Conservation (phyloP, 2,797 vertebrate genomes). For the Urocyon cinereoargenteus region DNA sequence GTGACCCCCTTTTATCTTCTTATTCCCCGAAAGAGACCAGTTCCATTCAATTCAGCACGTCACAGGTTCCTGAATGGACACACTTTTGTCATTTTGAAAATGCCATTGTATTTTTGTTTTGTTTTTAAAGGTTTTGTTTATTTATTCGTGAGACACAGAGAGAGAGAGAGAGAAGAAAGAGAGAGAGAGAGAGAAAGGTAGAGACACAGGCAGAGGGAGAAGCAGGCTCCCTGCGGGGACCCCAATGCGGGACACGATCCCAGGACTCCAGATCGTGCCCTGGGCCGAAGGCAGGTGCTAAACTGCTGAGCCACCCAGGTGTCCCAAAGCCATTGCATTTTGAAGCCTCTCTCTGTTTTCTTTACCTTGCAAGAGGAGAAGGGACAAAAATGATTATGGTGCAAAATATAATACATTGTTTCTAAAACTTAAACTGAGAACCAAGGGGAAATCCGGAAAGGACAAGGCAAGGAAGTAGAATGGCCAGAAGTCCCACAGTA, state of each 20-base stretch:
- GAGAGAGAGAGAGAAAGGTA: too few species aligned
- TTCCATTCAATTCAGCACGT: constrained; percentile 44
- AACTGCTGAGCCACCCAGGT: too few species aligned
- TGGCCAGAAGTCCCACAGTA: not conserved
- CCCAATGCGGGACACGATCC: too few species aligned
- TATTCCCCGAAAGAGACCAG: not conserved
- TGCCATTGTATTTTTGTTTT: not conserved
- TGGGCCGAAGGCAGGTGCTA: too few species aligned
- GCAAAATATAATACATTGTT: constrained; percentile 17
- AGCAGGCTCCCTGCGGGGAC: too few species aligned
- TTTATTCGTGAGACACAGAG: too few species aligned
- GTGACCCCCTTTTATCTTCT: constrained; percentile 13
- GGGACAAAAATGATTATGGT: constrained; percentile 28
- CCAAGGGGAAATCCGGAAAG: not conserved
- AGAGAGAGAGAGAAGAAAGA: too few species aligned
- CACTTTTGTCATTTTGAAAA: constrained; percentile 61
- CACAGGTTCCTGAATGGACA: constrained; percentile 34
- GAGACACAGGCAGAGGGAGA: too few species aligned
- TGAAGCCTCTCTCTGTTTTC: constrained; percentile 21
- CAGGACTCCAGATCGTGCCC: too few species aligned
- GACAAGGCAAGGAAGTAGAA: not conserved
- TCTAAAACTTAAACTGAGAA: constrained; percentile 51
- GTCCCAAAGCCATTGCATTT: constrained; percentile 29
- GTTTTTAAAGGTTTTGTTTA: too few species aligned
- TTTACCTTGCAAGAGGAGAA: constrained; percentile 31